Percentiles rank a stretch among this genome's conserved stretches.
phyloP scores from a whole-genome alignment of 2,888 invertebrate genomes.

The Gonocerus acuteangulatus region DNA sequence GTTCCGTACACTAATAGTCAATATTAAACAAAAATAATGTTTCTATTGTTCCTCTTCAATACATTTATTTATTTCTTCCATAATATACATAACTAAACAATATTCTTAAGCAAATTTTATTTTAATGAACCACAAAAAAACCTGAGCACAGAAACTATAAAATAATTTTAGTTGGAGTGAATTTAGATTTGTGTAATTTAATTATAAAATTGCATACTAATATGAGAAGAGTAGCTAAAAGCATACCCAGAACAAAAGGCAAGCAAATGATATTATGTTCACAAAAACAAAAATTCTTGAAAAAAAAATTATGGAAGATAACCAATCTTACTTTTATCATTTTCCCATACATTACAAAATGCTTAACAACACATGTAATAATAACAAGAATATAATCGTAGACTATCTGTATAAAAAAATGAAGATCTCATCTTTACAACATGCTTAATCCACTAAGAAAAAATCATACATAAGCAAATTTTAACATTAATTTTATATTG shows the following conservation, averaged over 20 bases:
- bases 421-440: background rate
- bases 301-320: background rate
- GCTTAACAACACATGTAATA: background rate
- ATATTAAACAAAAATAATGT: too few species aligned
- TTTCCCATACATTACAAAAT: background rate
- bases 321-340: background rate
- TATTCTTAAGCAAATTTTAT: too few species aligned
- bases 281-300: background rate
- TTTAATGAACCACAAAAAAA: too few species aligned
- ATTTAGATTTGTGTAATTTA: too few species aligned
- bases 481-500: background rate
- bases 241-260: too few species aligned
- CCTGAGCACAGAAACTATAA: too few species aligned
- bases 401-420: conserved; percentile 7
- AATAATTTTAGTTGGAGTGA: too few species aligned
- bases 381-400: conserved; percentile 10
- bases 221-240: too few species aligned
- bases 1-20: background rate
- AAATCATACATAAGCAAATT: background rate
- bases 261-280: background rate
- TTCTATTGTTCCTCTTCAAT: too few species aligned
- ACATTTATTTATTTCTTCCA: too few species aligned
- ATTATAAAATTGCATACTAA: too few species aligned
- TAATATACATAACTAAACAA: too few species aligned
- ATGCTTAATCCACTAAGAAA: conserved; percentile 10